Base-by-base conservation (phyloP, 2,113 vertebrate genomes). In the Poecilia latipinna region DNA sequence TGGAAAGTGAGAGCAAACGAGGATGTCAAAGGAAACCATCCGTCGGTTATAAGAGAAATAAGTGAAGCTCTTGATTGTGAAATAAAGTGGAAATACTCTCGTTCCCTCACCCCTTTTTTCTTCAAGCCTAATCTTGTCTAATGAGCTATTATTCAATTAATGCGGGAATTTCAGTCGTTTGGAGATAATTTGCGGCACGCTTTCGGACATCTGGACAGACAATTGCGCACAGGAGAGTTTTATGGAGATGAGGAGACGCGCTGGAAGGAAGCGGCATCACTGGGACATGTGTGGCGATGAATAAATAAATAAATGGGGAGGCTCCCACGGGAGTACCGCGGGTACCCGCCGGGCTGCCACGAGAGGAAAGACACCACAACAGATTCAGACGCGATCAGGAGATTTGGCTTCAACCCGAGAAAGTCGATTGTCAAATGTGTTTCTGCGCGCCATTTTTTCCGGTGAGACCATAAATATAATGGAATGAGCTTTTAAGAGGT, bases 171-270 rank as follows among this genome's bases (percentile, higher is more conserved):
- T 28, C 75, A 95, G 95, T 96, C 93, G 94, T 94, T 96, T 93
- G 95, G 92, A 94, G 95, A 82, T 89, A 67, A 96, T 94, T 94
- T 93, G 94, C 93, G 94, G 94, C 95, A 96, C 96, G 93, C 91
- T 93, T 96, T 95, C n/a, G 94, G 96, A 97, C 97, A 98, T 97
- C 97, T 98, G 97, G 97, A 93, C 95, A 84, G 92, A 96, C 95
- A 96, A 97, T 96, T 95, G 94, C 93, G 93, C 67, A 28, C 77
- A 93, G 95, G 94, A 96, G 95, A 96, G 95, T 12, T 96, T 95
- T 97, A 96, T 97, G 96, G 96, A 97, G 97, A 98, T 97, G 95
- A 96, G 94, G 84, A 89, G 96, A 95, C 95, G 95, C 94, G 91
- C 89, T 29, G 70, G 91, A 92, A 95, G 92, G 93, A 88, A 83